Percentiles rank a stretch among this genome's conserved stretches.
Evolutionary conservation across 2,797 vertebrate species (phyloP).

Genomic region (Schizopygopsis pylzovi): DNA sequence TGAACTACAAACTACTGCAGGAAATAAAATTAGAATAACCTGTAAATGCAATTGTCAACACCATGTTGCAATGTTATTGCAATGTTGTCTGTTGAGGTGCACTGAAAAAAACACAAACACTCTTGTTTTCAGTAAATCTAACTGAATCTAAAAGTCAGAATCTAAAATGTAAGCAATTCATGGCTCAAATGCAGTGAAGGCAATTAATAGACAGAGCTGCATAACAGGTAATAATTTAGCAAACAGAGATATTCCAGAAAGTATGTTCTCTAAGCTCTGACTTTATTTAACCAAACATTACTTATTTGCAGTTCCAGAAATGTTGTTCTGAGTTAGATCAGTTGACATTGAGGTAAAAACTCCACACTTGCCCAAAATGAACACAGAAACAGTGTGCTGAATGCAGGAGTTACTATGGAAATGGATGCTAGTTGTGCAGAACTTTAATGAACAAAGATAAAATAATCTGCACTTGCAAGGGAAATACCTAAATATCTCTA

Average conservation of each 20-base stretch:
- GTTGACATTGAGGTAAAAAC: background rate
- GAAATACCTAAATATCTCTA: conserved; percentile 6
- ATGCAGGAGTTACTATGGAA: background rate
- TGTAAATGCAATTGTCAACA: background rate
- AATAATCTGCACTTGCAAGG: background rate
- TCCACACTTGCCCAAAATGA: background rate
- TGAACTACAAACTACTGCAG: background rate
- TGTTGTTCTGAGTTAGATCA: background rate
- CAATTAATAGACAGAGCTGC: background rate
- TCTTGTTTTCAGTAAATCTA: background rate
- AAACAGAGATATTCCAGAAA: background rate
- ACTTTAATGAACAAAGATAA: background rate
- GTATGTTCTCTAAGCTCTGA: background rate
- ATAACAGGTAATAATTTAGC: background rate
- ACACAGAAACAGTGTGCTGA: background rate
- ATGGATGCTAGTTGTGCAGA: background rate
- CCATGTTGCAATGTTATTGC: background rate
- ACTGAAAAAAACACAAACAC: background rate
- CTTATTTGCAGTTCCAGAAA: background rate
- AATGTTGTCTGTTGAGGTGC: too few species aligned
- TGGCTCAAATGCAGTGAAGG: background rate
- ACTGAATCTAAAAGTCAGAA: background rate
- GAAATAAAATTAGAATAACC: background rate
- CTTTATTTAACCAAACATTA: background rate
- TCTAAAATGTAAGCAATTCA: background rate